Conservation (phyloP, 1,140 invertebrate genomes). For the Gryllus bimaculatus region DNA sequence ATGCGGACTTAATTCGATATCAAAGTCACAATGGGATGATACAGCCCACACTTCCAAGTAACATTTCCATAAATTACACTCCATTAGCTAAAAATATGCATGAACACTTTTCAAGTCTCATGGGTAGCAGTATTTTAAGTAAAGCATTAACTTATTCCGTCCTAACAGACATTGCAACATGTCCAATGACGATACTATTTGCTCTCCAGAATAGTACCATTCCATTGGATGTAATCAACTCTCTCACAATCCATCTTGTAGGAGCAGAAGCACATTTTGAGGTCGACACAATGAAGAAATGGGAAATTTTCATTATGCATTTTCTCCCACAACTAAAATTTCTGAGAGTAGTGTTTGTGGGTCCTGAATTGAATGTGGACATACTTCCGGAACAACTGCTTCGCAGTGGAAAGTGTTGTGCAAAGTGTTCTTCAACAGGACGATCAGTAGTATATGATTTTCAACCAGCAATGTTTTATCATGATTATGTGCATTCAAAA, state of each 20-base stretch:
- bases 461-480: conserved; percentile 45
- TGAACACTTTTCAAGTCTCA: conserved; percentile 24
- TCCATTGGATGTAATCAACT: conserved; percentile 3
- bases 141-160: conserved; percentile 49
- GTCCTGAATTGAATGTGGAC: conserved; percentile 48
- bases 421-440: conserved; percentile 35
- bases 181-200: conserved; percentile 50
- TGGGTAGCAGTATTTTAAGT: conserved; percentile 36
- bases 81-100: conserved; percentile 33
- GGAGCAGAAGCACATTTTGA: conserved; percentile 63
- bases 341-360: conserved; percentile 49
- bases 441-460: conserved; percentile 42
- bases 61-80: conserved; percentile 40
- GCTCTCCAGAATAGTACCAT: conserved; percentile 37
- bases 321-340: conserved; percentile 43
- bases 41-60: conserved; percentile 33
- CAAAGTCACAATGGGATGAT: conserved; percentile 32
- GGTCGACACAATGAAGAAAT: conserved; percentile 51
- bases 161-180: conserved; percentile 52
- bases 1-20: conserved; percentile 31
- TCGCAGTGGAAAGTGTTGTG: conserved; percentile 39
- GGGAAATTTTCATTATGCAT: conserved; percentile 61
- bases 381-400: conserved; percentile 42
- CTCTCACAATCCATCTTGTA: conserved; percentile 44
- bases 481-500: conserved; percentile 41